Base-by-base conservation (phyloP, 2,797 vertebrate genomes). In the Gastrophryne carolinensis region DNA sequence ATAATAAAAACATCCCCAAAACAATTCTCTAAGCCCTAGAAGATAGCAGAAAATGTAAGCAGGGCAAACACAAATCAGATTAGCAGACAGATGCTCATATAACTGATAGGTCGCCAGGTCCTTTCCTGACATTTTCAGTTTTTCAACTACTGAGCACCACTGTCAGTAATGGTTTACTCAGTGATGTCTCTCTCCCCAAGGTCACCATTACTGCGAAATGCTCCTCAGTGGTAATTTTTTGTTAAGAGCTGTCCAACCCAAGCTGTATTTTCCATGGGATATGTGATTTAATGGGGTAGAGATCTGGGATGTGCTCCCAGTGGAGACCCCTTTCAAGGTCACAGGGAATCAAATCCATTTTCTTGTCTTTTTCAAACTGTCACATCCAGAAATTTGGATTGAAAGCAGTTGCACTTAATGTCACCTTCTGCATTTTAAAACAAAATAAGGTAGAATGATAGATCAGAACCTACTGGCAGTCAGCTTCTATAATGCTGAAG, bases 251-350 rank as follows among this genome's bases (percentile, higher is more conserved):
- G 75, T 72, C 75, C 70, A 35, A 65, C 60, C 75, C 60, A 58
- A 56, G 41, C 39, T 65, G 34, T 29, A 65, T 53, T 63, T 72
- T 39, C 24, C 21, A 60, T 65, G 61, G 75, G 60, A 71, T 62
- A 72, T 58, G 75, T 72, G 75, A 78, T 68, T 70, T 78, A 78
- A 78, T 78, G 75, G 67, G 68, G 68, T 62, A 71, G 61, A 64
- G 19, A 52, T 15, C 21, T 44, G n/a, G 58, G 58, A 41, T 58
- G 12, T 26, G 17, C 15, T 78, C 75, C 68, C 75, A 52, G 23
- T 56, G 75, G 68, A 72, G 49, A 35, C 52, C 35, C 13, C n/a
- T n/a, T 71, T 70, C 75, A 78, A 78, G 75, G 75, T 78, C 66
- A 78, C 23, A 30, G 30, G 29, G 37, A 72, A 72, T 72, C 35